Evolutionary conservation across 2,888 invertebrate species (phyloP).

Genomic region (Acleris cristana): DNA sequence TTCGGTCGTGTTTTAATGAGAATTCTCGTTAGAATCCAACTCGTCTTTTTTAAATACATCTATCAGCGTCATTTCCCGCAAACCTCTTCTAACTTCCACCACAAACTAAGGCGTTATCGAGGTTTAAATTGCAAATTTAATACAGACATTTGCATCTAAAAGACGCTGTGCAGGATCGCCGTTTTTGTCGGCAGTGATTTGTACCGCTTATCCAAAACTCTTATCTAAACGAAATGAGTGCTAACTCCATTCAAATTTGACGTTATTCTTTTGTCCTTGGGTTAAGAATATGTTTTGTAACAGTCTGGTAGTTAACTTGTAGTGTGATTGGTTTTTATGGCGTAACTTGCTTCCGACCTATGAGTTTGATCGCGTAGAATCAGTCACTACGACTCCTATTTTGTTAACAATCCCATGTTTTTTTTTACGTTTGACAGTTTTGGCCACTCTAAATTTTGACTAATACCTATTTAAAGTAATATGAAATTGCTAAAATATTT

Average conservation of each 20-base stretch:
- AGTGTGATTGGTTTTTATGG: not conserved
- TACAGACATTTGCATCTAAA: slow-evolving; percentile 81
- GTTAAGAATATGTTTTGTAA: slow-evolving; percentile 8
- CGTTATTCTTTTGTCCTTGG: slow-evolving; percentile 51
- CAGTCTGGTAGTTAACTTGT: slow-evolving; percentile 13
- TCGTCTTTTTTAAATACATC: too few species aligned
- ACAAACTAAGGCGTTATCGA: slow-evolving; percentile 60
- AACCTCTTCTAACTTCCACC: slow-evolving; percentile 47
- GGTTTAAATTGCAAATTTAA: slow-evolving; percentile 82
- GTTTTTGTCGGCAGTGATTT: slow-evolving; percentile 77
- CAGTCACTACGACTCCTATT: too few species aligned
- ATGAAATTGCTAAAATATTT: too few species aligned
- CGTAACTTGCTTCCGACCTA: not conserved
- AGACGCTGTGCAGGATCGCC: slow-evolving; percentile 68
- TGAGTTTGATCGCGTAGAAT: not conserved
- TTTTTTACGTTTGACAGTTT: too few species aligned
- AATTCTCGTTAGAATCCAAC: too few species aligned
- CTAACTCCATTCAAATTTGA: slow-evolving; percentile 47
- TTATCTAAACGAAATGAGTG: slow-evolving; percentile 76
- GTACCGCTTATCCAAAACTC: slow-evolving; percentile 73
- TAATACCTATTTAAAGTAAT: too few species aligned
- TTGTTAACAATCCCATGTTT: too few species aligned
- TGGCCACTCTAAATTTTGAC: too few species aligned
- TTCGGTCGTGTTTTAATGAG: too few species aligned
- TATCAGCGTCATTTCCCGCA: not conserved